Base-by-base conservation (phyloP, 2,888 invertebrate species). In the Noctua janthina region DNA sequence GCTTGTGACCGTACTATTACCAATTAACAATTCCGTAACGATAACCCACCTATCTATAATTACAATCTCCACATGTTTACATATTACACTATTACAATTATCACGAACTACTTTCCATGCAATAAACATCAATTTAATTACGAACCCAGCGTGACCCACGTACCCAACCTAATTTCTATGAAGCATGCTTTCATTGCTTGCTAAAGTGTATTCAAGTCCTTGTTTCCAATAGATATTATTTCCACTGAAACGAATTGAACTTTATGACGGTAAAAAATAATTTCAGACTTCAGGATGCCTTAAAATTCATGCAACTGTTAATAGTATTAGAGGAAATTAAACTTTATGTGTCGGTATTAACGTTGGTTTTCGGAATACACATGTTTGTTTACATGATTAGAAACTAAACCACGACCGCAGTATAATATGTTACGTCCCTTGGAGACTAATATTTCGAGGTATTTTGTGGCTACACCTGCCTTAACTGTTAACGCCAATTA, bases 401-500 rank as follows among this genome's bases (percentile, higher is more conserved):
- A 8, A 68, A 46, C n/a, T 68, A n/a, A 17, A 68, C 46, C 1
- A 23, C n/a, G 15, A 68, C 3, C 46, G 39, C 5, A 66, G 20
- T 66, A 39, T 66, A 66, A 39, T 66, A 23, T 10, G 23, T 66
- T 46, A 68, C 13, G 7, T n/a, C 85, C 87, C 77, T 72, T 75
- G 49, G 78, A 81, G 78, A 77, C 62, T 71, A 74, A 72, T 70
- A 82, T 82, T 80, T 68, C 74, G 13, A 23, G 20, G 39, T 62
- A 82, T 66, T 76, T 64, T 70, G 29, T 72, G 4, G 76, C 46
- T 75, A 69, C 74, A 54, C 74, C 79, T 82, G 64, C 51, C 35
- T 54, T 51, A 77, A 85, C 79, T 67, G 77, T 79, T 83, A 64
- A 86, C 83, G 64, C 85, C 73, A 85, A 86, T 83, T 86, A 86